Evolutionary conservation across 23 tunicate genomes (phyloP).

Genomic region (Corella eumyota): DNA sequence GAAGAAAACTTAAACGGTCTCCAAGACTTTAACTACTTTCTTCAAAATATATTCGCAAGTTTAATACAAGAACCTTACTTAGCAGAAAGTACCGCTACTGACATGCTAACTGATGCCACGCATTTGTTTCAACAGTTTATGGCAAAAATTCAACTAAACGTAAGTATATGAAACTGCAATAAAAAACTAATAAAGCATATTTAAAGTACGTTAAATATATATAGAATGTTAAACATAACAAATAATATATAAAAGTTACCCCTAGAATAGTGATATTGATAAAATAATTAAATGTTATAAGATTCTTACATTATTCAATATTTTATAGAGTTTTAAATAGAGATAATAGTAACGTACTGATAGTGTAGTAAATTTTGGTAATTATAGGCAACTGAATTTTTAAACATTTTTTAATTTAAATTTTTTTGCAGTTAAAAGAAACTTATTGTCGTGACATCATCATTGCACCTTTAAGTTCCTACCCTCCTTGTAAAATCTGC

Average conservation of each 20-base stretch:
- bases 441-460: constrained; percentile 5
- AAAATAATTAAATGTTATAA: too few species aligned
- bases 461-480: not conserved
- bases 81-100: not conserved
- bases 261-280: too few species aligned
- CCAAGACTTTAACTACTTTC: constrained; percentile 21
- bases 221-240: too few species aligned
- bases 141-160: constrained; percentile 5
- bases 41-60: constrained; percentile 7
- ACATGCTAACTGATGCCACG: constrained; percentile 5
- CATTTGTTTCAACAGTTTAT: constrained; percentile 11
- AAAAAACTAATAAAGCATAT: too few species aligned
- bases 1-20: constrained; percentile 18
- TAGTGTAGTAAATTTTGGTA: too few species aligned
- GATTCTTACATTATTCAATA: too few species aligned
- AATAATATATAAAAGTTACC: too few species aligned
- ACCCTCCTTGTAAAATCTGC: constrained; percentile 24
- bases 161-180: constrained; percentile 5
- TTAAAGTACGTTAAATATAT: too few species aligned
- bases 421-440: constrained; percentile 14
- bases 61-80: not conserved
- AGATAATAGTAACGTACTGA: too few species aligned
- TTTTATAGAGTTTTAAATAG: too few species aligned
- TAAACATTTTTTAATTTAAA: not conserved
- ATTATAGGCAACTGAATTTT: too few species aligned